These are phyloP conservation scores for Apocheima hispidaria DNA, from an alignment of 2,888 invertebrate genomes.

Conservation along the genomic window DNA sequence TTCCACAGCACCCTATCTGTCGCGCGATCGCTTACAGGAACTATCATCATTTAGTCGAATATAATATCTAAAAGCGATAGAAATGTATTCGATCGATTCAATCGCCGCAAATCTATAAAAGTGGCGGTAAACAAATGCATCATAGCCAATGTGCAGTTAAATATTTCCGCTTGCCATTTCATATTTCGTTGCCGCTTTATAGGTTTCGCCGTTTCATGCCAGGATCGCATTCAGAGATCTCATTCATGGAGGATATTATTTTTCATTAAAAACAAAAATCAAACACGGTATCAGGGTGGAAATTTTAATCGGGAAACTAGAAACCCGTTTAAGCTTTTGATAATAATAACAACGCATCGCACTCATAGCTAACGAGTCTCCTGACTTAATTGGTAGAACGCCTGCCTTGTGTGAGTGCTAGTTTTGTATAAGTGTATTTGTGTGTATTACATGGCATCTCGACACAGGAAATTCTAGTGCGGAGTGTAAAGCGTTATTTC, in stretches of 20 bases:
- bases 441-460: no score
- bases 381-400: no score
- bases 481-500: no score
- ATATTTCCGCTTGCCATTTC: slow-evolving; percentile 71
- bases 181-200: slow-evolving; percentile 55
- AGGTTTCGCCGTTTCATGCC: slow-evolving; percentile 61
- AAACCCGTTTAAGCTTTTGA: no score
- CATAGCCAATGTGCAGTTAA: slow-evolving; percentile 60
- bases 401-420: no score
- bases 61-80: slow-evolving; percentile 15
- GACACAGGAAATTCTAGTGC: no score
- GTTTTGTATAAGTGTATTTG: no score
- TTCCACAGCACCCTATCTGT: not conserved
- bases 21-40: not conserved
- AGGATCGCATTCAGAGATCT: slow-evolving; percentile 20
- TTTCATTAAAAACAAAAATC: not conserved
- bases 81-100: slow-evolving; percentile 26
- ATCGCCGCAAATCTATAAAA: slow-evolving; percentile 35
- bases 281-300: not conserved
- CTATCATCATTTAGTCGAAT: slow-evolving; percentile 4
- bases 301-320: not conserved
- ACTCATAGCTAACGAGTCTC: not conserved
- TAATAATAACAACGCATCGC: no score
- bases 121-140: slow-evolving; percentile 61
- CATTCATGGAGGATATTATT: not conserved